A percentile compares a stretch with the other conserved stretches of the same genome.
Evolutionary conservation across 2,797 vertebrate genomes (phyloP).

Genomic region (Gallirallus australis): DNA sequence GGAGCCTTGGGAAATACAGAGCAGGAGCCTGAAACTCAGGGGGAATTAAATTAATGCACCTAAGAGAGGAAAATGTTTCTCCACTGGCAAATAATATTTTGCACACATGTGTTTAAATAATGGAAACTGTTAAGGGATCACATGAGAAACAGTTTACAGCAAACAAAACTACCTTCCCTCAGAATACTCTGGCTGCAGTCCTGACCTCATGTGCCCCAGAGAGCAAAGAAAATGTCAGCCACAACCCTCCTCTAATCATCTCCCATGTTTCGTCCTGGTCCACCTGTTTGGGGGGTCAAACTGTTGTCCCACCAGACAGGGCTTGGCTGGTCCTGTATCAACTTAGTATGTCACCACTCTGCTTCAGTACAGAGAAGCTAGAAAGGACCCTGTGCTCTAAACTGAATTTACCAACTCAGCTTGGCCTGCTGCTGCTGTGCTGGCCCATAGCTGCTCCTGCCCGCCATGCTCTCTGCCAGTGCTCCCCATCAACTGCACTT

Average conservation of each 20-base stretch:
- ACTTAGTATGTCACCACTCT: rapidly evolving
- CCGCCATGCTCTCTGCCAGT: background rate
- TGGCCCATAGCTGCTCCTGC: background rate
- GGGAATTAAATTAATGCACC: background rate
- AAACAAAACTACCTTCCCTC: background rate
- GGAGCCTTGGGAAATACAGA: background rate
- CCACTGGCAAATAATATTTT: background rate
- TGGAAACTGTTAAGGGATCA: background rate
- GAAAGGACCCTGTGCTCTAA: background rate
- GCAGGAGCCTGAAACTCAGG: background rate
- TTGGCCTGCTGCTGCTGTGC: background rate
- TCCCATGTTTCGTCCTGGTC: background rate
- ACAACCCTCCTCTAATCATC: background rate
- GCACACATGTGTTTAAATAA: background rate
- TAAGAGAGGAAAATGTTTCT: background rate
- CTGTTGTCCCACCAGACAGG: background rate
- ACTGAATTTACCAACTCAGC: background rate
- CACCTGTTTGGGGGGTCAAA: rapidly evolving
- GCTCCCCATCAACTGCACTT: background rate
- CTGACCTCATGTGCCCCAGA: background rate
- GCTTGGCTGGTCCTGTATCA: background rate
- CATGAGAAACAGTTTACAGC: background rate
- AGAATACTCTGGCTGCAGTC: background rate
- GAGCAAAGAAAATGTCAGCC: background rate
- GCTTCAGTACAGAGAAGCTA: rapidly evolving